phyloP scores from a whole-genome alignment of 2,888 invertebrate species.

The Cantharis nigra region DNA sequence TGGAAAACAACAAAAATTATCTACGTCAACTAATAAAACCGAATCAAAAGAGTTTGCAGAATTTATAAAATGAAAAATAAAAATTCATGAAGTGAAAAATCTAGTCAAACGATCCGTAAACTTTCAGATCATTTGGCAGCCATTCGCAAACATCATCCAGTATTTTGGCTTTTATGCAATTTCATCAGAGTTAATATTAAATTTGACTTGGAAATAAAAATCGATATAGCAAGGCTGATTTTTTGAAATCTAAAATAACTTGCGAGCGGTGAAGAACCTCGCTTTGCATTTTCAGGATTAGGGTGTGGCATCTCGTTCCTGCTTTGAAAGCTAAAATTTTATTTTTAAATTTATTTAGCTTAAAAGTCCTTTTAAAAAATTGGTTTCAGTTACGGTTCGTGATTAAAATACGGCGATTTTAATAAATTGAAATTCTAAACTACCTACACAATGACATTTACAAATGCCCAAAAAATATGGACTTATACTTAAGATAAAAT shows the following conservation, averaged over 20 bases:
- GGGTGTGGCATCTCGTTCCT: neutral
- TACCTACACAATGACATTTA: neutral
- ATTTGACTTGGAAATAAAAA: neutral
- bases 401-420: neutral
- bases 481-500: neutral
- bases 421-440: neutral
- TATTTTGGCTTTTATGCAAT: constrained; percentile 5
- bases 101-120: constrained; percentile 27
- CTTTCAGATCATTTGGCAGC: constrained; percentile 28
- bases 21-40: constrained; percentile 14
- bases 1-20: neutral
- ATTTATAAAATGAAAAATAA: constrained; percentile 27
- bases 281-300: neutral
- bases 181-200: neutral
- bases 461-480: neutral
- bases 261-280: neutral
- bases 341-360: neutral
- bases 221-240: neutral
- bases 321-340: neutral
- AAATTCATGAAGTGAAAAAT: constrained; percentile 29
- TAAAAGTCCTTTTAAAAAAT: neutral
- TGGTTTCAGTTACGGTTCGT: neutral
- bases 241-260: neutral
- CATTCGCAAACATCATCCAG: constrained; percentile 18
- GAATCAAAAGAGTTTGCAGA: constrained; percentile 16